phyloP scores from a whole-genome alignment of 2,113 vertebrate species.

The Labeo catla region DNA sequence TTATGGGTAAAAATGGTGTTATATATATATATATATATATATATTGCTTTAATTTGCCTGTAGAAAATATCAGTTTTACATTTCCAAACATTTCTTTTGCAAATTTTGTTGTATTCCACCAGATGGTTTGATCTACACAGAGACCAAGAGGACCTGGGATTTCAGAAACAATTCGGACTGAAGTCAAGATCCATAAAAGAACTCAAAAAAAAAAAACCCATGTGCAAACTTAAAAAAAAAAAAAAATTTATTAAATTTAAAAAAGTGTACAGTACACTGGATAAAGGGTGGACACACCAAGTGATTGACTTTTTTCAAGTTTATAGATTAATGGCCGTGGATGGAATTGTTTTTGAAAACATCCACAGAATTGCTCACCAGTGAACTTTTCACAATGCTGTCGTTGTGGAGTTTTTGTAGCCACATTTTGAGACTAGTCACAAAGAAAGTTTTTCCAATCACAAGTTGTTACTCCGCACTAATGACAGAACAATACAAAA shows the following conservation, averaged over 20 bases:
- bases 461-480: background rate
- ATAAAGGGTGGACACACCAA: too few relatives aligned
- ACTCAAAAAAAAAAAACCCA: background rate
- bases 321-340: background rate
- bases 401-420: background rate
- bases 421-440: background rate
- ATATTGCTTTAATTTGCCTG: too few relatives aligned
- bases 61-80: too few relatives aligned
- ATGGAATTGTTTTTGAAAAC: background rate
- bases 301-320: background rate
- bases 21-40: too few relatives aligned
- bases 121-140: background rate
- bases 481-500: background rate
- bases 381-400: background rate
- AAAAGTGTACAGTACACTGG: too few relatives aligned
- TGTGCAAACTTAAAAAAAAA: too few relatives aligned
- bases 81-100: too few relatives aligned
- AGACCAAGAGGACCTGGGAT: background rate
- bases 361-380: background rate
- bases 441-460: background rate
- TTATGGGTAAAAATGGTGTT: background rate
- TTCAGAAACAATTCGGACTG: background rate
- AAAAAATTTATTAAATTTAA: too few relatives aligned
- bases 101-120: too few relatives aligned
- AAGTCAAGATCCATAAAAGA: background rate